Evolutionary conservation across 2,888 invertebrate genomes (phyloP), one percentile per base, ranked within the genome.

Genomic region (Pocota personata): DNA sequence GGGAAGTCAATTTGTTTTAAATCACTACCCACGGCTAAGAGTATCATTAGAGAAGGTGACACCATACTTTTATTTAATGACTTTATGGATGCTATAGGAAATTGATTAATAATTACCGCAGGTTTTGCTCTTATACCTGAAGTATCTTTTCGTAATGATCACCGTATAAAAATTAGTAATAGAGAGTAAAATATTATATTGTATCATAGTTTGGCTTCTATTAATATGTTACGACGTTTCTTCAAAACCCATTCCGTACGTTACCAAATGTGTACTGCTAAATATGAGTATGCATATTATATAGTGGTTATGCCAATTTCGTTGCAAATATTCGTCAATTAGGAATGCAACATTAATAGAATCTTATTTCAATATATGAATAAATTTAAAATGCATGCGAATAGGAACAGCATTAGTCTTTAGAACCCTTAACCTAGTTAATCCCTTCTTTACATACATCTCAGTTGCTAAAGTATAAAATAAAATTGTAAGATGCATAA

Each of bases 401-500:
- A 57, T 16, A 52, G 24, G 4, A 3, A 24, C 2, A 24, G 24
- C 24, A 55, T 19, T 8, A 10, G 19, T 19, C 30, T 14, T 52
- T 8, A 52, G 52, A 73, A 43, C 62, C 40, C 37, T 1, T 24
- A 27, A 75, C 55, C 24, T 48, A 35, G 46, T 37, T 76, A 76
- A 76, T 76, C 76, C 76, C 35, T 66, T 66, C 27, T 55, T 35
- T 46, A 24, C 43, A 64, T 64, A 8, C 14, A 35, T 58, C 19
- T 19, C 8, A 12, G 35, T 12, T 43, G 37, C 1, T 37, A 37
- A 37, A 14, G 73, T 50, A 19, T 30, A 64, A 64, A 55, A 52
- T 64, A 8, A 75, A 64, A 48, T 64, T 3, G 14, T 3, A n/a
- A 66, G 66, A 76, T 67, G 66, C 37, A 14, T 75, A 76, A 58